Evolutionary conservation across 1,140 invertebrate species (phyloP).

Genomic region (Hyphantria cunea): DNA sequence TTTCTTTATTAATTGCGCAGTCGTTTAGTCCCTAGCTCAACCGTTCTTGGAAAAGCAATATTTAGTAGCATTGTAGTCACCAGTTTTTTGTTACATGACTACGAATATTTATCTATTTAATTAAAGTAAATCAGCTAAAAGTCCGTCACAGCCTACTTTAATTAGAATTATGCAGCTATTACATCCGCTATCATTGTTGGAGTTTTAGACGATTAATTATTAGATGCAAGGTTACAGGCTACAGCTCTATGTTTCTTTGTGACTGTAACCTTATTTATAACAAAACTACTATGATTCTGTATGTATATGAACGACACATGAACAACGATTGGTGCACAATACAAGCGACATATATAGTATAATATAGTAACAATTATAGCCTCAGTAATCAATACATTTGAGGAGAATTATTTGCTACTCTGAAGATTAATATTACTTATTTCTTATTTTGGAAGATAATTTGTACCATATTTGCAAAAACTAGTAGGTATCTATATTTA

Average conservation of each 20-base stretch:
- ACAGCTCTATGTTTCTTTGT: neutral
- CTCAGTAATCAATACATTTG: no score
- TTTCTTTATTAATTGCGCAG: conserved; percentile 31
- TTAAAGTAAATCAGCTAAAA: conserved; percentile 20
- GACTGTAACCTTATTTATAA: no score
- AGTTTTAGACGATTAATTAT: neutral
- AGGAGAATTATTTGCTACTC: no score
- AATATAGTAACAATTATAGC: no score
- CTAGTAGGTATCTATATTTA: no score
- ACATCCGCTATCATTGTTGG: conserved; percentile 1
- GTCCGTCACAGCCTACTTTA: conserved; percentile 3
- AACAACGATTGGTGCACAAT: no score
- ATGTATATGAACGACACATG: no score
- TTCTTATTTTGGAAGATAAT: no score
- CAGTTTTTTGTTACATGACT: conserved; percentile 33
- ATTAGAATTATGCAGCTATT: conserved; percentile 9
- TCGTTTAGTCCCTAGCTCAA: conserved; percentile 35
- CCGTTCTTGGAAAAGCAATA: conserved; percentile 38
- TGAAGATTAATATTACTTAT: no score
- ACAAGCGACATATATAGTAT: no score
- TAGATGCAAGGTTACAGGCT: neutral
- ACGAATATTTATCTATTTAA: conserved; percentile 33
- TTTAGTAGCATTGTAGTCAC: conserved; percentile 37
- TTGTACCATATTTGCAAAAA: no score
- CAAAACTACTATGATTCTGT: no score